A percentile compares a stretch with the other conserved stretches of the same genome.
phyloP scores from a whole-genome alignment of 2,797 vertebrate genomes.

The Xenopus petersii region DNA sequence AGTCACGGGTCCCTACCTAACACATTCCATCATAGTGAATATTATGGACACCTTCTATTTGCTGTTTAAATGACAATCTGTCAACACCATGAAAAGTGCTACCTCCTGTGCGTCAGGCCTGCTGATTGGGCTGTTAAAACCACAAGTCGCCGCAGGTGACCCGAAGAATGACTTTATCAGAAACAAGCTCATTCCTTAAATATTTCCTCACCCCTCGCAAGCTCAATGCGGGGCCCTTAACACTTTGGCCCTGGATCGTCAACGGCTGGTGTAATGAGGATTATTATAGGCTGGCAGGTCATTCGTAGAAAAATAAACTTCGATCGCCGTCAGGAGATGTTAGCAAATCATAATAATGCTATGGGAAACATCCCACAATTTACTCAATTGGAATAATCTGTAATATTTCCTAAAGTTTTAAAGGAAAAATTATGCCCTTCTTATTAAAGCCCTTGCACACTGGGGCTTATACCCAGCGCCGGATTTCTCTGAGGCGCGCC shows the following conservation, averaged over 20 bases:
- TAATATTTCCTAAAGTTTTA: too few relatives aligned
- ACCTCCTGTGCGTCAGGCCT: slow-evolving; percentile 55
- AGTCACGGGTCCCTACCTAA: slow-evolving; percentile 51
- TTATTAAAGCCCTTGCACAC: too few relatives aligned
- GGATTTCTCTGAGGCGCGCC: too few relatives aligned
- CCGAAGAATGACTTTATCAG: rapidly evolving
- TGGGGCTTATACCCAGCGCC: too few relatives aligned
- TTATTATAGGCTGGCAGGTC: too few relatives aligned
- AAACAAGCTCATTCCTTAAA: slow-evolving; percentile 3
- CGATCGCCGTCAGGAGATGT: too few relatives aligned
- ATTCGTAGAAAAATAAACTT: too few relatives aligned
- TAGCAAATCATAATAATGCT: too few relatives aligned
- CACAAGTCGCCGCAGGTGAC: not conserved
- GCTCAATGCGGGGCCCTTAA: not conserved
- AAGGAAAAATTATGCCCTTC: too few relatives aligned
- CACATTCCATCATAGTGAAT: slow-evolving; percentile 70
- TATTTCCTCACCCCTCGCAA: slow-evolving; percentile 1
- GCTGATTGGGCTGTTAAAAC: slow-evolving; percentile 16
- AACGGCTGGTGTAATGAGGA: too few relatives aligned
- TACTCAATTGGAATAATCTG: too few relatives aligned
- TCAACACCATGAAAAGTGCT: slow-evolving; percentile 59
- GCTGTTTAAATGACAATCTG: slow-evolving; percentile 70
- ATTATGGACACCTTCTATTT: slow-evolving; percentile 61
- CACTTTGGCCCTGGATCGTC: not conserved
- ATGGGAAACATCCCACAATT: too few relatives aligned